These are phyloP conservation scores for Stenodema calcarata DNA, from an alignment of 2,888 invertebrate species.

Conservation along the genomic window DNA sequence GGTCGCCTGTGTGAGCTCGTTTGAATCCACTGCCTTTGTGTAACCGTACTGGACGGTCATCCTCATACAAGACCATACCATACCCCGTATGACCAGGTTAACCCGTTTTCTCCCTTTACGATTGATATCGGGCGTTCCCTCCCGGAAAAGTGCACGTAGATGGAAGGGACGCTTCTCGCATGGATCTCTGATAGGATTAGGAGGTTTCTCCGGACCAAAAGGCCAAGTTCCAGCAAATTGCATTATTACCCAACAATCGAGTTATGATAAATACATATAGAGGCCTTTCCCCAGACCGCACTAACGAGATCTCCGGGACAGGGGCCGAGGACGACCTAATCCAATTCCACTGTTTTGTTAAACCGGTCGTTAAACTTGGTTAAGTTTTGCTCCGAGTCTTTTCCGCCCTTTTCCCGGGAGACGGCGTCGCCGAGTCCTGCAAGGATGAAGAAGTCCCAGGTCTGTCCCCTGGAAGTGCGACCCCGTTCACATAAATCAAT, in stretches of 20 bases:
- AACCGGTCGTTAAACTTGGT: slow-evolving; percentile 52
- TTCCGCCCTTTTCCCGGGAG: slow-evolving; percentile 6
- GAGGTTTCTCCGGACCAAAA: slow-evolving; percentile 23
- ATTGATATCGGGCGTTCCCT: neutral
- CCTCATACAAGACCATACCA: neutral
- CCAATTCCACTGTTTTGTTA: slow-evolving; percentile 52
- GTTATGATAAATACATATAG: slow-evolving; percentile 56
- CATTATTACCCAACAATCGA: slow-evolving; percentile 54
- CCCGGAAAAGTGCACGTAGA: slow-evolving; percentile 25
- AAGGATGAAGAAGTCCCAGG: neutral
- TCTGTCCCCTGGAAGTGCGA: neutral
- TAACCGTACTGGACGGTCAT: neutral
- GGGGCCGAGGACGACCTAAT: slow-evolving; percentile 37
- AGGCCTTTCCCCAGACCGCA: slow-evolving; percentile 29
- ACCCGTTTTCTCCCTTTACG: neutral
- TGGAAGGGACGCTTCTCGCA: slow-evolving; percentile 33
- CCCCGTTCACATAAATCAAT: slow-evolving; percentile 45
- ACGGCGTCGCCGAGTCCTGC: neutral
- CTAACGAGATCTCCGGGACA: slow-evolving; percentile 49
- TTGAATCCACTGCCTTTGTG: neutral
- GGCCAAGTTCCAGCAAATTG: slow-evolving; percentile 43
- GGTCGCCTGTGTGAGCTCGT: no score
- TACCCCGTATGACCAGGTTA: neutral
- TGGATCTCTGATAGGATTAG: slow-evolving; percentile 44
- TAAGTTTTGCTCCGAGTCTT: slow-evolving; percentile 34